These are phyloP conservation scores for Marcusenius ussheri DNA, from an alignment of 2,113 vertebrate genomes.

Conservation along the genomic window DNA sequence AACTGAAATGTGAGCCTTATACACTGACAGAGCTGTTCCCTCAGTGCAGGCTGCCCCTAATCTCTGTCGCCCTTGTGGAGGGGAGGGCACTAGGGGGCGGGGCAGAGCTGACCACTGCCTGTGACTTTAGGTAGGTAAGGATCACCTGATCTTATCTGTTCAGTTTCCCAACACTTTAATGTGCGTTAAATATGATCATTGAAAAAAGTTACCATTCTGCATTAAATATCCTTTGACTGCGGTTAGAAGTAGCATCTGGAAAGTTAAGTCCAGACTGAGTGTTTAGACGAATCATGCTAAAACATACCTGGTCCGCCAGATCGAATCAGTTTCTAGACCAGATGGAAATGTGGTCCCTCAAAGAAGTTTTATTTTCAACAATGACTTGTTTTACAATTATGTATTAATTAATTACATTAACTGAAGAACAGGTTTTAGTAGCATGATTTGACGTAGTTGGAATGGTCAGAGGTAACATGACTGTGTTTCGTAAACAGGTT, in stretches of 20 bases:
- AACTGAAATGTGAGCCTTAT: not conserved
- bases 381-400: not conserved
- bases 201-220: not conserved
- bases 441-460: not conserved
- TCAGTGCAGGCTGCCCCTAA: slow-evolving; percentile 75
- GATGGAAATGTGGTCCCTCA: not conserved
- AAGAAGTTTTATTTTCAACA: not conserved
- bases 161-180: not conserved
- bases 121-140: slow-evolving; percentile 82
- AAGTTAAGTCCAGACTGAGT: not conserved
- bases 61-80: slow-evolving; percentile 85
- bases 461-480: not conserved
- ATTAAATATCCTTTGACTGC: not conserved
- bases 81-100: slow-evolving; percentile 86
- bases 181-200: not conserved
- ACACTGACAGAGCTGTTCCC: slow-evolving; percentile 27
- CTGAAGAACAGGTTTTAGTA: not conserved
- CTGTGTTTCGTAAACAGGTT: slow-evolving; percentile 59
- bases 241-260: not conserved
- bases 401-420: not conserved
- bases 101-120: slow-evolving; percentile 83
- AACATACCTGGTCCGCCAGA: not conserved
- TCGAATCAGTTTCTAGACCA: not conserved
- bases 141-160: not conserved
- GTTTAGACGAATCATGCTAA: not conserved